A percentile compares a stretch with the other conserved stretches of the same genome.
Conservation (phyloP, 2,888 invertebrate genomes). For the Melinaea menophilus region DNA sequence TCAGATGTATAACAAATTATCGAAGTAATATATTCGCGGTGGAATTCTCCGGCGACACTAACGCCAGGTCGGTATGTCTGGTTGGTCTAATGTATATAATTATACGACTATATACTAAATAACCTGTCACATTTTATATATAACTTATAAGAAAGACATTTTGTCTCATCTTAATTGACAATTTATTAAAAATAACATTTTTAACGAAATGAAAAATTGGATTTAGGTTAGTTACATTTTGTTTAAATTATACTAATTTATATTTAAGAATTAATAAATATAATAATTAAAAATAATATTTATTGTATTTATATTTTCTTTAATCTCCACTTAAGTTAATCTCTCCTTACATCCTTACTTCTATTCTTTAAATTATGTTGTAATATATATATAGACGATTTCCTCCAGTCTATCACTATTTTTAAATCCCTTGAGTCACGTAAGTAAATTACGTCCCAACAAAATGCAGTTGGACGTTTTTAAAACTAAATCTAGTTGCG, state of each 20-base stretch:
- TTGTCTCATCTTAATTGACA: too few relatives aligned
- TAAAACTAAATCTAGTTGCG: conserved; percentile 26
- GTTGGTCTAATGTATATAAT: conserved; percentile 5
- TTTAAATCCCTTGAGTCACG: conserved; percentile 32
- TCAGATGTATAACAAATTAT: conserved; percentile 13
- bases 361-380: background rate
- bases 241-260: background rate
- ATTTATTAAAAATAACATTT: too few relatives aligned
- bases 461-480: conserved; percentile 32
- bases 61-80: conserved; percentile 25
- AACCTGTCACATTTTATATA: conserved; percentile 7
- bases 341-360: too few relatives aligned
- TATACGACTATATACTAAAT: too few relatives aligned
- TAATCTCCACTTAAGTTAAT: too few relatives aligned
- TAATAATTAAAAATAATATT: too few relatives aligned
- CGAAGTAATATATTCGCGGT: conserved; percentile 24
- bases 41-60: conserved; percentile 27
- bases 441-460: conserved; percentile 24
- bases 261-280: background rate
- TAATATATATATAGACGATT: background rate
- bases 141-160: background rate
- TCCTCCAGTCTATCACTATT: conserved; percentile 28
- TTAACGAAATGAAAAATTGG: too few relatives aligned
- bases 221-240: too few relatives aligned
- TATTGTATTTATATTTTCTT: too few relatives aligned